phyloP scores from a whole-genome alignment of 2,113 vertebrate species.

The Cyanoliseus patagonus region DNA sequence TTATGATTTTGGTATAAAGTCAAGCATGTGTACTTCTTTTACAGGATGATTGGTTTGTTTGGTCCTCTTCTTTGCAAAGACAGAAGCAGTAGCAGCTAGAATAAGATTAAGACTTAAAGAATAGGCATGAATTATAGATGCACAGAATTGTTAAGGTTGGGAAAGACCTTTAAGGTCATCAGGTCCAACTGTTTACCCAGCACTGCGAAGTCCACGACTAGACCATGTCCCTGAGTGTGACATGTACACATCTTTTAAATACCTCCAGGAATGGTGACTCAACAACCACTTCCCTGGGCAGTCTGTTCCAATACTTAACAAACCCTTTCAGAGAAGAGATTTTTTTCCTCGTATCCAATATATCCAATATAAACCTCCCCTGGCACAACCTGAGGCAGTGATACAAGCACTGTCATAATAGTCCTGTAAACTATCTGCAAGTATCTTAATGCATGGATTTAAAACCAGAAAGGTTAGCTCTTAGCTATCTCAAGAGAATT shows the following conservation, averaged over 20 bases:
- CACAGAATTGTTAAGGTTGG: not conserved
- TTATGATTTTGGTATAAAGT: not conserved
- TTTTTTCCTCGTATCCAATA: not conserved
- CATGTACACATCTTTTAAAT: not conserved
- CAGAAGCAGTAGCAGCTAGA: not conserved
- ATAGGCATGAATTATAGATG: not conserved
- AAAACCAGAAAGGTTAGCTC: not conserved
- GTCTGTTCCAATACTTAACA: not conserved
- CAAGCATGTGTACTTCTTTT: not conserved
- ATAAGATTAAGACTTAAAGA: not conserved
- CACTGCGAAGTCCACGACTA: not conserved
- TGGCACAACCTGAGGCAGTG: not conserved
- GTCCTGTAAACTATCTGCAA: not conserved
- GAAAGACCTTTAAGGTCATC: not conserved
- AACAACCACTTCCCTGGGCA: not conserved
- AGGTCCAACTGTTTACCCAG: not conserved
- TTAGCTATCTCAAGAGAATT: not conserved
- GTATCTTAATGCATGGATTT: not conserved
- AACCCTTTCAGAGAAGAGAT: not conserved
- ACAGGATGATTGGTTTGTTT: not conserved
- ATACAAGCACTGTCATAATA: not conserved
- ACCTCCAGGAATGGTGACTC: not conserved
- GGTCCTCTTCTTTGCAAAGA: not conserved
- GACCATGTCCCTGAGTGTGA: not conserved
- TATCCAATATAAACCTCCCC: not conserved